Evolutionary conservation across 1,140 invertebrate genomes (phyloP).

Genomic region (Pomacea maculata): DNA sequence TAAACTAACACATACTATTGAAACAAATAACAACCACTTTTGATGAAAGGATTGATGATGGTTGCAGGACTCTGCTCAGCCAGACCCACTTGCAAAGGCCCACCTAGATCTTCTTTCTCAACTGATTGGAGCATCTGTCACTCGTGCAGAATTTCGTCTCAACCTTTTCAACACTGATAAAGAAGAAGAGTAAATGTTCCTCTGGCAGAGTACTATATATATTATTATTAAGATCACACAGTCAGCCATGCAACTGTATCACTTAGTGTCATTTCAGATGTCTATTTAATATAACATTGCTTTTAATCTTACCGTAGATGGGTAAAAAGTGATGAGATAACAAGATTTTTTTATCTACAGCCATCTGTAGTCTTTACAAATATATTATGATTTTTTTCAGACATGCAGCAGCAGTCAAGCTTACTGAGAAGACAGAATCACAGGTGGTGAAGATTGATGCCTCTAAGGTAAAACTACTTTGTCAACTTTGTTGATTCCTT

Average conservation of each 20-base stretch:
- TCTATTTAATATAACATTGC: neutral
- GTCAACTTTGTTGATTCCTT: neutral
- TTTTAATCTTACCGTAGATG: neutral
- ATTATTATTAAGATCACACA: too few relatives aligned
- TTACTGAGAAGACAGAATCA: slow-evolving; percentile 46
- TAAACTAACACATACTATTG: too few relatives aligned
- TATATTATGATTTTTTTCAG: slow-evolving; percentile 26
- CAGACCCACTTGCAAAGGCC: slow-evolving; percentile 62
- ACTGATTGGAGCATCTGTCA: slow-evolving; percentile 57
- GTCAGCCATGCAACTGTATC: neutral
- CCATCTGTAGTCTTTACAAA: neutral
- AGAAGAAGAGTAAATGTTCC: slow-evolving; percentile 61
- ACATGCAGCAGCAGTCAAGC: slow-evolving; percentile 52
- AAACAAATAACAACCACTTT: too few relatives aligned
- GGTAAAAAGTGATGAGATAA: neutral
- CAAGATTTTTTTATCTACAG: neutral
- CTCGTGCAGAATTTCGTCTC: slow-evolving; percentile 57
- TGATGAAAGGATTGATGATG: neutral
- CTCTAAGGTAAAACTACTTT: slow-evolving; percentile 46
- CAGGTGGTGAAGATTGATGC: slow-evolving; percentile 62
- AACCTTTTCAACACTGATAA: slow-evolving; percentile 64
- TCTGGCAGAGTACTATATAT: neutral
- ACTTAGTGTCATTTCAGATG: neutral
- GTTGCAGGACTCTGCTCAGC: slow-evolving; percentile 50
- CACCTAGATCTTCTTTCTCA: slow-evolving; percentile 64